Evolutionary conservation across 2,888 invertebrate genomes (phyloP), one percentile per base, ranked within the genome.

Genomic region (Ophioninae sp.): DNA sequence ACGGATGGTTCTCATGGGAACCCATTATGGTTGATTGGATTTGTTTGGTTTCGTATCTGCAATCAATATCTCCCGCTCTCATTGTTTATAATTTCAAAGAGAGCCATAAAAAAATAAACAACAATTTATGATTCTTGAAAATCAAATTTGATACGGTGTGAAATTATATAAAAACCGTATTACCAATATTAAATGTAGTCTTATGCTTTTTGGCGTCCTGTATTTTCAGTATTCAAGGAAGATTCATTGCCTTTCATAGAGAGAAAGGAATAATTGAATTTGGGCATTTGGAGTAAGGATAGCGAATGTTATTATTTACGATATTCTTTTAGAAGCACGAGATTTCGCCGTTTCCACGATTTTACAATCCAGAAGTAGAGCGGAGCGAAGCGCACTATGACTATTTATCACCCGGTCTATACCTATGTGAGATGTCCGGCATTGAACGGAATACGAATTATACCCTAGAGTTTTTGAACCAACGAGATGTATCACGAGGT

Each of bases 361-460:
- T 70, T 79, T 73, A 10, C 23, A 56, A 50, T n/a, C 17, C 56
- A 17, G 68, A 73, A 62, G 39, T 50, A 61, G 67, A 79, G n/a
- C 75, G 57, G 44, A 70, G 74, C 56, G 64, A 85, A 88, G 88
- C 86, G 88, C 68, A 79, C 87, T 87, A 86, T 87, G 85, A 86
- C 89, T 88, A 91, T 91, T 91, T 91, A 91, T 91, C 89, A 89
- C 89, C 82, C 76, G 80, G 77, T 74, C 69, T 78, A 44, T 73
- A 59, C 59, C 37, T 61, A 67, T 44, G 44, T 41, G 59, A 70
- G 81, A 67, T 21, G 68, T 57, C 8, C 61, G 41, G 21, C 87
- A 88, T 88, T 87, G 81, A 84, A 84, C 83, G 86, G 87, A 85
- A 90, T 90, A 91, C 89, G 90, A 90, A 91, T 91, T 89, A 90